These are phyloP conservation scores for Agrochola lychnidis DNA, from an alignment of 2,888 invertebrate genomes.

Conservation along the genomic window DNA sequence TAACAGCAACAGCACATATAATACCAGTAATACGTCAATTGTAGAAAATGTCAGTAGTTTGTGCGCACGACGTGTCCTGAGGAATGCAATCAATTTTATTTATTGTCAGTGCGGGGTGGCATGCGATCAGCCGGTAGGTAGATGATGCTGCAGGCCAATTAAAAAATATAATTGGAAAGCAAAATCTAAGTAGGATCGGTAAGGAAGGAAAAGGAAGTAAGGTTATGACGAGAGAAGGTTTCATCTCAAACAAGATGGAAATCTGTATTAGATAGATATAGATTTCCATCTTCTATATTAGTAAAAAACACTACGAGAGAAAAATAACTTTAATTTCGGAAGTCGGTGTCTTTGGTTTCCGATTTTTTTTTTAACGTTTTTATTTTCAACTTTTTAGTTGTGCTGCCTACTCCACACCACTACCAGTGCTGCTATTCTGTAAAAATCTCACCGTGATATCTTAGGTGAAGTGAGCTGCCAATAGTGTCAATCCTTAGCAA, in stretches of 20 bases:
- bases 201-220: slow-evolving; percentile 24
- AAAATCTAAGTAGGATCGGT: slow-evolving; percentile 15
- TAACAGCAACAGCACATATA: slow-evolving; percentile 13
- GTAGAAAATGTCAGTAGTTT: slow-evolving; percentile 7
- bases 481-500: too few relatives aligned
- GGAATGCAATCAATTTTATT: slow-evolving; percentile 50
- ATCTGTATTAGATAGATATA: neutral
- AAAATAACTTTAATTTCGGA: too few relatives aligned
- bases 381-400: too few relatives aligned
- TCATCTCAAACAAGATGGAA: neutral
- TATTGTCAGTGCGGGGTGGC: slow-evolving; percentile 36
- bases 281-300: too few relatives aligned
- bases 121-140: slow-evolving; percentile 42
- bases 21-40: slow-evolving; percentile 13
- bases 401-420: too few relatives aligned
- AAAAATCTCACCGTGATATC: too few relatives aligned
- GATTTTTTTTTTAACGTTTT: too few relatives aligned
- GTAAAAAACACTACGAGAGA: too few relatives aligned
- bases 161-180: slow-evolving; percentile 39
- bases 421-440: too few relatives aligned
- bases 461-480: too few relatives aligned
- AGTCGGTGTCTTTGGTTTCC: too few relatives aligned
- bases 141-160: slow-evolving; percentile 16
- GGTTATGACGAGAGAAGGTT: slow-evolving; percentile 8
- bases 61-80: slow-evolving; percentile 38